Evolutionary conservation across 2,888 invertebrate species (phyloP).

Genomic region (Pammene aurita): DNA sequence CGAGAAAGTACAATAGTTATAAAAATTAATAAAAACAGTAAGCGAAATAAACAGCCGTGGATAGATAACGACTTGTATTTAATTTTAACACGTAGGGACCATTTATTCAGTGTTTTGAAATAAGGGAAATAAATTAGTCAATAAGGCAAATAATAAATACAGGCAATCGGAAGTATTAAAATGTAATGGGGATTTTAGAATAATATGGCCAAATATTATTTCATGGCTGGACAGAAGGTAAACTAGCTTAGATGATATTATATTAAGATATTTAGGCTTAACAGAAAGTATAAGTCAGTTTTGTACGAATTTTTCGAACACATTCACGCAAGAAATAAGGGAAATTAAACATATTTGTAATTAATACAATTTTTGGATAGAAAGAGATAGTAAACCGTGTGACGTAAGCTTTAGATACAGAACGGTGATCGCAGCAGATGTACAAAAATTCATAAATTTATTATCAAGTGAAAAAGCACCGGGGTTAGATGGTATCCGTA

Average conservation of each 20-base stretch:
- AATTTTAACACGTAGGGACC: too few species aligned
- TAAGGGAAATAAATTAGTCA: conserved; percentile 7
- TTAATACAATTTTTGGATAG: too few species aligned
- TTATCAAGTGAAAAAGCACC: background rate
- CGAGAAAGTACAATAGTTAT: conserved; percentile 9
- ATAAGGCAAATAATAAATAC: conserved; percentile 1
- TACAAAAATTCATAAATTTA: background rate
- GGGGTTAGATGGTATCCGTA: background rate
- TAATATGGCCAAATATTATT: conserved; percentile 3
- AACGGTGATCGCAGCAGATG: background rate
- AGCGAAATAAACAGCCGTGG: background rate
- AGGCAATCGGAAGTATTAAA: background rate
- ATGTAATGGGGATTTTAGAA: too few species aligned
- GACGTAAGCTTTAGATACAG: too few species aligned
- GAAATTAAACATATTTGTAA: too few species aligned
- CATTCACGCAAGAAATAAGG: too few species aligned
- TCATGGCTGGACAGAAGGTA: background rate
- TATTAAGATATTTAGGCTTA: background rate
- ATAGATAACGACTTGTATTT: background rate
- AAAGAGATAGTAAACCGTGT: too few species aligned
- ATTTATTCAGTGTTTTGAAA: conserved; percentile 24
- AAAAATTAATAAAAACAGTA: background rate
- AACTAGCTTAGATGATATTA: background rate
- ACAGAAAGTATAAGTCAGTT: background rate
- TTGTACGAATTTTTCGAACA: background rate